phyloP scores from a whole-genome alignment of 2,797 vertebrate species.

The Hippopotamyrus pictus region DNA sequence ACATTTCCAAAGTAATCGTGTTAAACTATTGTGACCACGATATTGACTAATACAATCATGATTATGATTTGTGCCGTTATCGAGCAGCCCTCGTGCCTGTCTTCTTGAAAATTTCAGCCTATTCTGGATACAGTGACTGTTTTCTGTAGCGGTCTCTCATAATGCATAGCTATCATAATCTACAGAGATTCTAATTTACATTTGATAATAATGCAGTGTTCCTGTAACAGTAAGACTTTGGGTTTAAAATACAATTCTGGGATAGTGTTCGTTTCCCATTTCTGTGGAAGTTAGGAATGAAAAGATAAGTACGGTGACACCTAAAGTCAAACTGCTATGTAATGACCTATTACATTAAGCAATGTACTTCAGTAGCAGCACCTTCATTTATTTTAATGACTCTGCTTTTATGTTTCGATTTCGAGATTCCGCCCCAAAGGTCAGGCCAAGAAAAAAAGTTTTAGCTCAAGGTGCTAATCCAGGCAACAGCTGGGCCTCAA shows the following conservation, averaged over 20 bases:
- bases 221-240: not conserved
- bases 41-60: not conserved
- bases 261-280: not conserved
- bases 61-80: not conserved
- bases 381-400: not conserved
- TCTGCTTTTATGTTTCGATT: not conserved
- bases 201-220: not conserved
- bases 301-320: not conserved
- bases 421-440: not conserved
- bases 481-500: conserved; percentile 11
- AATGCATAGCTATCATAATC: not conserved
- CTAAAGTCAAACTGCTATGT: not conserved
- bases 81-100: not conserved
- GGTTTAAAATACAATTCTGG: not conserved
- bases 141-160: not conserved
- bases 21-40: not conserved
- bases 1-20: not conserved
- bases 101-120: not conserved
- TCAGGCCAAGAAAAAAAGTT: conserved; percentile 5
- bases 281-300: not conserved
- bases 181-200: not conserved
- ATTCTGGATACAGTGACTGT: not conserved
- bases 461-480: not conserved
- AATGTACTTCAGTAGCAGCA: not conserved
- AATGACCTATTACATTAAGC: not conserved